phyloP scores from a whole-genome alignment of 1,140 invertebrate species.

The Yoshiicerus persimilis region DNA sequence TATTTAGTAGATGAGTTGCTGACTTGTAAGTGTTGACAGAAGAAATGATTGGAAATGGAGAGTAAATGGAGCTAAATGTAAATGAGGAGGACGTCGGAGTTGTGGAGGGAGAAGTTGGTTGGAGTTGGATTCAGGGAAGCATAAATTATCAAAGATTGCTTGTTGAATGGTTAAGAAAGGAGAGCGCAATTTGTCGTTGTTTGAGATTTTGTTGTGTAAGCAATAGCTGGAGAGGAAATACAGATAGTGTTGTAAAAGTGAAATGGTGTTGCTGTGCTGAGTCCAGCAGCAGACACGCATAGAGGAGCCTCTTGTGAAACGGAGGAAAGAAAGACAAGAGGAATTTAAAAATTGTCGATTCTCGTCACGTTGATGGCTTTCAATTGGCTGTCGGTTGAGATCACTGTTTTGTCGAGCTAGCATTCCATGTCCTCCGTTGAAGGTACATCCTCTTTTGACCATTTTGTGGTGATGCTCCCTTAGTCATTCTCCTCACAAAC shows the following conservation, averaged over 20 bases:
- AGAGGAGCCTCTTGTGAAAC: neutral
- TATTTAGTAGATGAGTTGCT: neutral
- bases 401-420: conserved; percentile 48
- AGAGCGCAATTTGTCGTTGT: conserved; percentile 42
- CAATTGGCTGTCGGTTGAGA: conserved; percentile 46
- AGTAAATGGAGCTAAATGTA: neutral
- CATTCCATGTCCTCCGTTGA: conserved; percentile 36
- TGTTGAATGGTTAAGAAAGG: conserved; percentile 12
- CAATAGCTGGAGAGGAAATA: conserved; percentile 23
- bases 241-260: neutral
- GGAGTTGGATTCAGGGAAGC: neutral
- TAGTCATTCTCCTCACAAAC: conserved; percentile 43
- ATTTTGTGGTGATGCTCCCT: conserved; percentile 28
- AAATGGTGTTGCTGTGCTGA: neutral
- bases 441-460: conserved; percentile 37
- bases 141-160: conserved; percentile 32
- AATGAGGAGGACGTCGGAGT: neutral
- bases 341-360: conserved; percentile 34
- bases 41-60: neutral
- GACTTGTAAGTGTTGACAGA: neutral
- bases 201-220: conserved; percentile 46
- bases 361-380: conserved; percentile 43
- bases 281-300: neutral
- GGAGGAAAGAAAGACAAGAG: neutral
- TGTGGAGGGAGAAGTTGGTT: neutral